Conservation (phyloP, 2,797 vertebrate genomes). For the Trachops cirrhosus region DNA sequence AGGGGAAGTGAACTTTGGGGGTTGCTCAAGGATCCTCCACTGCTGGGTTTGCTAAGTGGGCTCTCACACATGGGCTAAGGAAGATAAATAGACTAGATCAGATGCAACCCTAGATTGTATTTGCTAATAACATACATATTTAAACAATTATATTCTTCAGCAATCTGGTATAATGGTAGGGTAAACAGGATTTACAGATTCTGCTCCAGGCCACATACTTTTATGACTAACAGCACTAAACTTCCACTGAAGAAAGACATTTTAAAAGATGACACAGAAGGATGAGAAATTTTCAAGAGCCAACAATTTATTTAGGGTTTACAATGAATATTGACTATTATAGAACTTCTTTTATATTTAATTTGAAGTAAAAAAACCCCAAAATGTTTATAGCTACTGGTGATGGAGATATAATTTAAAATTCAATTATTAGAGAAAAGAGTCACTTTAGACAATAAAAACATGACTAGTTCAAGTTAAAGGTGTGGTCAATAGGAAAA, state of each 20-base stretch:
- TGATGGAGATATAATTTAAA: background rate
- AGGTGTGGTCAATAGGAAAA: background rate
- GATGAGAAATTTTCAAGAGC: background rate
- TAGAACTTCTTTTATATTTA: background rate
- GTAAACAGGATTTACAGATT: background rate
- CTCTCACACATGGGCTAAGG: background rate
- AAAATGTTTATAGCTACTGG: background rate
- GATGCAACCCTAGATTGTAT: background rate
- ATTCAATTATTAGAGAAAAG: background rate
- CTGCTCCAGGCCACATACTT: background rate
- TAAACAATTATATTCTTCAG: background rate
- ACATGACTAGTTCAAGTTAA: background rate
- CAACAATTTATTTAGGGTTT: constrained; percentile 5
- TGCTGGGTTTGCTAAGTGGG: background rate
- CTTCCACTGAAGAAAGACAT: background rate
- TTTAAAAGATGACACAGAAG: background rate
- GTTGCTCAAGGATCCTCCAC: background rate
- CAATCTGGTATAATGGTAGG: background rate
- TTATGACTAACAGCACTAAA: background rate
- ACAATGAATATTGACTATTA: background rate
- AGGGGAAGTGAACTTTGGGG: background rate
- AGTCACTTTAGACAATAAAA: background rate
- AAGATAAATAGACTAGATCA: background rate
- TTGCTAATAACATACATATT: background rate
- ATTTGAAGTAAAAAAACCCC: background rate